Percentiles rank a stretch among this genome's conserved stretches.
Conservation (phyloP, 2,797 vertebrate genomes). For the Cossypha niveicapilla region DNA sequence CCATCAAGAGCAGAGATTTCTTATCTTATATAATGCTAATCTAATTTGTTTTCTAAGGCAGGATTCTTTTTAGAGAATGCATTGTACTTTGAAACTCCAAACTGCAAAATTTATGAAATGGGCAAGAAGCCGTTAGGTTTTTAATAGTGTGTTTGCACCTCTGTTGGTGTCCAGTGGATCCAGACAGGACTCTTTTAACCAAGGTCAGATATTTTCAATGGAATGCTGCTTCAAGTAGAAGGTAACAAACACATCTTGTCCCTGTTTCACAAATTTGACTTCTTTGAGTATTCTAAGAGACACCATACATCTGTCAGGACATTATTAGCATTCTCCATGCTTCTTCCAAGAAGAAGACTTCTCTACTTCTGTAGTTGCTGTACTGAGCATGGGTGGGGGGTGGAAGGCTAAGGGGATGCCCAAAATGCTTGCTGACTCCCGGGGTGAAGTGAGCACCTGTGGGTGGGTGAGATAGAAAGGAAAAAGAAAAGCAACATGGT, state of each 20-base stretch:
- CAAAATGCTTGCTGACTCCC: background rate
- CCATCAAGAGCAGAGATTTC: background rate
- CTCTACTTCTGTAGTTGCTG: background rate
- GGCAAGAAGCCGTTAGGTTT: background rate
- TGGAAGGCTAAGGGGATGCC: background rate
- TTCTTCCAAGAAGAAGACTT: background rate
- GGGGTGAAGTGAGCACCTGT: accelerated
- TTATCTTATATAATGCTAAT: background rate
- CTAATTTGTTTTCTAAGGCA: background rate
- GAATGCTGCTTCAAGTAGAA: background rate
- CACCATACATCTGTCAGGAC: background rate
- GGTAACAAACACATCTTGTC: background rate
- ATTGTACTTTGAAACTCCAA: background rate
- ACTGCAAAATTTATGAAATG: background rate
- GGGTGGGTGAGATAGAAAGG: background rate
- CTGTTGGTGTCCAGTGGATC: background rate
- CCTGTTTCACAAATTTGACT: background rate
- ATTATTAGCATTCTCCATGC: background rate
- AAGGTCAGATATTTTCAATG: background rate
- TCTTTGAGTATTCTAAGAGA: background rate
- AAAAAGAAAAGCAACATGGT: background rate
- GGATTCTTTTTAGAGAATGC: background rate
- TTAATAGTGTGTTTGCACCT: background rate
- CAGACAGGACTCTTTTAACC: background rate
- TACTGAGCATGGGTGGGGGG: background rate